These are phyloP conservation scores for Kryptolebias ocellatus DNA, from an alignment of 2,797 vertebrate genomes.

Conservation along the genomic window DNA sequence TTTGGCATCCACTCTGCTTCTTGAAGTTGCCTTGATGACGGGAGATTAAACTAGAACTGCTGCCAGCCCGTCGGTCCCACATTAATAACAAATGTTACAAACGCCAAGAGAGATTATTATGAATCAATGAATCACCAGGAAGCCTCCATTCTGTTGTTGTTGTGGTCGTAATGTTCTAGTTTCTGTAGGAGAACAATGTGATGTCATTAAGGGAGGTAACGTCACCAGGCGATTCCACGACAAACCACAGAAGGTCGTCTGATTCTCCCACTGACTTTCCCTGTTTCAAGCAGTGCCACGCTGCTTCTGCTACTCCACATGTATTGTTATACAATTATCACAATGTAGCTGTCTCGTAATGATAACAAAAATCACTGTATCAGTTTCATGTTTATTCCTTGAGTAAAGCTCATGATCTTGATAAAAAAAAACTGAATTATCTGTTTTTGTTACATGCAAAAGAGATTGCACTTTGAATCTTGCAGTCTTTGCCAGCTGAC, in stretches of 20 bases:
- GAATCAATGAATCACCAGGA: constrained; percentile 58
- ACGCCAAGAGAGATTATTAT: constrained; percentile 4
- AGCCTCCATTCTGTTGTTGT: constrained; percentile 27
- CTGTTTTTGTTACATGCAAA: constrained; percentile 4
- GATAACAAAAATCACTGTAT: background rate
- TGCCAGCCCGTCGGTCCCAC: no score
- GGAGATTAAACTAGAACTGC: no score
- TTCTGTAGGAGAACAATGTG: constrained; percentile 17
- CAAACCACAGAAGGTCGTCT: constrained; percentile 11
- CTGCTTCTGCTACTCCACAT: constrained; percentile 17
- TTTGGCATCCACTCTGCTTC: background rate
- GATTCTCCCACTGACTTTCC: constrained; percentile 33
- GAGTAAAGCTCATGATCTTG: background rate
- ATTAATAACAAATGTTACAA: constrained; percentile 1
- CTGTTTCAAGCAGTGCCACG: constrained; percentile 9
- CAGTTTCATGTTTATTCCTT: background rate
- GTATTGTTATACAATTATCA: constrained; percentile 10
- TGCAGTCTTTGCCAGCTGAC: constrained; percentile 22
- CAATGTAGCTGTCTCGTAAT: background rate
- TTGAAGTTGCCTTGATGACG: constrained; percentile 1
- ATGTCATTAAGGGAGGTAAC: constrained; percentile 49
- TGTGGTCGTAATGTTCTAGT: constrained; percentile 7
- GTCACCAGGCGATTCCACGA: constrained; percentile 51
- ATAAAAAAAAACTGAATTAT: background rate
- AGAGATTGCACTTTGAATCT: constrained; percentile 3